Conservation (phyloP, 2,113 vertebrate species). For the Xiphias gladius region DNA sequence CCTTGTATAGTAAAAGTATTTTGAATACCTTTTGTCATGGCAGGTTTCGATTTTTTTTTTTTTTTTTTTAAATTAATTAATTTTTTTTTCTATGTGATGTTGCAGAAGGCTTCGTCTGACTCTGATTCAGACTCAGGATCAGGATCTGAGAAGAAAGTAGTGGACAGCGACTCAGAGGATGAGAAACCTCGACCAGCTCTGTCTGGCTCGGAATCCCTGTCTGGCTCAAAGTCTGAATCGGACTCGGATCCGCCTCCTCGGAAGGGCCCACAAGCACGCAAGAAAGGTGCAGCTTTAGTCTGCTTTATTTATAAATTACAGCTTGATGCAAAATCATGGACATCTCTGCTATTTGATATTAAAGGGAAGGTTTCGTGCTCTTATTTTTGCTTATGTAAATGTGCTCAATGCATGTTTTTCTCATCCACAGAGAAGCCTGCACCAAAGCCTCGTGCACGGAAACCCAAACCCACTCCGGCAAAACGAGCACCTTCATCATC, state of each 20-base stretch:
- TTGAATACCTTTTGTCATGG: not conserved
- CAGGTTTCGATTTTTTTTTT: not conserved
- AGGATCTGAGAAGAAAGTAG: constrained; percentile 83
- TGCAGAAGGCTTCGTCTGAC: constrained; percentile 86
- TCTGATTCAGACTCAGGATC: constrained; percentile 89
- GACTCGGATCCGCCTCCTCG: constrained; percentile 91
- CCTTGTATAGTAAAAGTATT: rapidly evolving
- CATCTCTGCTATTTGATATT: not conserved
- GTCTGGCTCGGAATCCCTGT: constrained; percentile 85
- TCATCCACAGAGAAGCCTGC: constrained; percentile 86
- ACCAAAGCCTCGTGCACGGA: constrained; percentile 91
- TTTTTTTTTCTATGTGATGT: constrained; percentile 3
- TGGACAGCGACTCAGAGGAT: constrained; percentile 83
- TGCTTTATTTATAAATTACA: not conserved
- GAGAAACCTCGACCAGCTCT: constrained; percentile 85
- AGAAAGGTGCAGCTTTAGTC: constrained; percentile 86
- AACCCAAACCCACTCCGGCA: constrained; percentile 87
- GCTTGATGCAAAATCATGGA: not conserved
- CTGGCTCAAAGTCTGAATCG: constrained; percentile 88
- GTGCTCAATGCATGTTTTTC: not conserved
- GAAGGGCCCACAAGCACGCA: constrained; percentile 88
- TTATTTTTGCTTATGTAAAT: not conserved
- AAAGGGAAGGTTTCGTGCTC: not conserved
- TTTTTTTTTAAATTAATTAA: not conserved
- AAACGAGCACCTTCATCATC: constrained; percentile 84